Evolutionary conservation across 2,797 vertebrate species (phyloP), one percentile per base, ranked within the genome.

Genomic region (Hafferia zeledoni): DNA sequence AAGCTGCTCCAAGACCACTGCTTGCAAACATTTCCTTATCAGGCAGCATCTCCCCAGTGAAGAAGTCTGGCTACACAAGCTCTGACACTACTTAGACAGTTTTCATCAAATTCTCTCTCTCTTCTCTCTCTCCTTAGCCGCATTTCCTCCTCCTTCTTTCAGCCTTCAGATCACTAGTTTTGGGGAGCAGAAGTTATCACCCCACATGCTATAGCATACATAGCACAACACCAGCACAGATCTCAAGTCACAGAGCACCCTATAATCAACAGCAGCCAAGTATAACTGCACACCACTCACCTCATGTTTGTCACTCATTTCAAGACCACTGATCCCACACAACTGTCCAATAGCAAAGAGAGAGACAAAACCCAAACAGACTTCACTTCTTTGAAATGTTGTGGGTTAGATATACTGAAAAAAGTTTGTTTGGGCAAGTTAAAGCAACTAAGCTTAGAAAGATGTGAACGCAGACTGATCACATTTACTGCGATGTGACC

Each of bases 141-240:
- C 15, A 3, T 24, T 39, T 90, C 53, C 70, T 78, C 80, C 84
- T 53, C 39, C 60, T 93, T 93, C 82, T 88, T 81, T 77, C 70
- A 86, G 81, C 70, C 91, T 94, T 95, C 53, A 84, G 37, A 55
- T 37, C 37, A 53, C 9, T 31, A 46, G 20, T 10, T 59, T 49
- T n/a, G 65, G 60, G 27, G 27, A 74, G 12, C 37, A 50, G 67
- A 35, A 78, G 44, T 57, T 50, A 22, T 3, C 17, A 22, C 25
- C 25, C 25, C 35, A 5, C 0, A 2, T 31, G 28, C 70, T 71
- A 9, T 2, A 28, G 17, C 13, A 23, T 1, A 20, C 8, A 6
- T 0, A 4, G 47, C 49, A 35, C 49, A 52, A 4, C 31, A 22
- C 2, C 3, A 47, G 18, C 43, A 60, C 43, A 35, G 33, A 23